Evolutionary conservation across 1,140 invertebrate genomes (phyloP).

Genomic region (Vollenhovia emeryi): DNA sequence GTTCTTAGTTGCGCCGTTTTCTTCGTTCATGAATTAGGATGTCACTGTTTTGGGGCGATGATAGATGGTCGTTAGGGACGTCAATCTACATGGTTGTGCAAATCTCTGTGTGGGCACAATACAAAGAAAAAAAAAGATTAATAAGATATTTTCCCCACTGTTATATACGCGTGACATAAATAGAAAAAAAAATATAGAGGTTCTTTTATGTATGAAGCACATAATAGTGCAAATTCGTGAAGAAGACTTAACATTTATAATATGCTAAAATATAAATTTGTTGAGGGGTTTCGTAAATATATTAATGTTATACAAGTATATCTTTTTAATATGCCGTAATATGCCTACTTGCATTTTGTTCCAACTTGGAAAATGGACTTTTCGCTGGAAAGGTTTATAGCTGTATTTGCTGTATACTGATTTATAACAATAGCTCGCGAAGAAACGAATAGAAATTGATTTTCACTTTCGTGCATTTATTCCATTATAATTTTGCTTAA

Average conservation of each 20-base stretch:
- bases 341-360: background rate
- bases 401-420: background rate
- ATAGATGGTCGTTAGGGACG: conserved; percentile 60
- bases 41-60: conserved; percentile 46
- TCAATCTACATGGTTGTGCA: conserved; percentile 17
- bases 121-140: background rate
- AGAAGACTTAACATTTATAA: background rate
- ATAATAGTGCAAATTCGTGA: background rate
- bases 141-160: background rate
- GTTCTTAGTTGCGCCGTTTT: conserved; percentile 35
- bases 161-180: background rate
- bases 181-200: background rate
- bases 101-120: background rate
- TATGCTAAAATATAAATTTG: background rate
- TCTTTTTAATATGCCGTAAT: background rate
- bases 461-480: background rate
- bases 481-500: conserved; percentile 16
- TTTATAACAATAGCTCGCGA: background rate
- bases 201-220: no score
- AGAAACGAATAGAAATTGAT: background rate
- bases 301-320: background rate
- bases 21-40: conserved; percentile 30
- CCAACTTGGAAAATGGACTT: background rate
- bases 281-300: background rate
- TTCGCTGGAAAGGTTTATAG: background rate